Evolutionary conservation across 2,888 invertebrate genomes (phyloP), one percentile per base, ranked within the genome.

Genomic region (Diabrotica balteata): DNA sequence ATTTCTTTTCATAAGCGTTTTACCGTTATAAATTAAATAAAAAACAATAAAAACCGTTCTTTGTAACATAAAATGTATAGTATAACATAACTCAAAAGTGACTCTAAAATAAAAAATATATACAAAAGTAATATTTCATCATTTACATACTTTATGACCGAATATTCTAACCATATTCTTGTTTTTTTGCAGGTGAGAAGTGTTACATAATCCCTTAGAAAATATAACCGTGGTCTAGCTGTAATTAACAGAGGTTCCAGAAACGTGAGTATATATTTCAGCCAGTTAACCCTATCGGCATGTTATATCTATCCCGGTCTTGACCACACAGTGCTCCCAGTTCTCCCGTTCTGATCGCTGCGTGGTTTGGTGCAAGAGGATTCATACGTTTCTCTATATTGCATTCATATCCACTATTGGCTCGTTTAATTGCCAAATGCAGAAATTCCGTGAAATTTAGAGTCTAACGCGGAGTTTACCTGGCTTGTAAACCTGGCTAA

Each of bases 231-330:
- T 57, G 50, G 57, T 11, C 50, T 79, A 77, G 75, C 79, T 79
- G 79, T 81, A 82, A 82, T 83, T 82, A 83, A 82, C 80, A 78
- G 75, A 78, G 79, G 79, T 80, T 80, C 81, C 80, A 77, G 79
- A 77, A 78, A 77, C 76, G 83, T 82, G 83, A 83, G 83, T 83
- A 82, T 58, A 60, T 79, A 80, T 81, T 81, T 81, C 79, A 79
- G 78, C 76, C 77, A 76, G 78, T 78, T 79, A 75, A 79, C 79
- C 77, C 77, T 73, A 68, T 75, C 72, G 65, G 10, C 45, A 32
- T 65, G 67, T 66, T 70, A 67, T 74, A 74, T 54, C 47, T 46
- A 47, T 63, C 63, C 59, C 55, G 55, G 57, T 68, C 50, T 58
- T 59, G 55, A 59, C 32, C 54, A 63, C 58, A 46, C 49, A 54